Conservation (phyloP, 2,113 vertebrate genomes). For the Antechinus flavipes region DNA sequence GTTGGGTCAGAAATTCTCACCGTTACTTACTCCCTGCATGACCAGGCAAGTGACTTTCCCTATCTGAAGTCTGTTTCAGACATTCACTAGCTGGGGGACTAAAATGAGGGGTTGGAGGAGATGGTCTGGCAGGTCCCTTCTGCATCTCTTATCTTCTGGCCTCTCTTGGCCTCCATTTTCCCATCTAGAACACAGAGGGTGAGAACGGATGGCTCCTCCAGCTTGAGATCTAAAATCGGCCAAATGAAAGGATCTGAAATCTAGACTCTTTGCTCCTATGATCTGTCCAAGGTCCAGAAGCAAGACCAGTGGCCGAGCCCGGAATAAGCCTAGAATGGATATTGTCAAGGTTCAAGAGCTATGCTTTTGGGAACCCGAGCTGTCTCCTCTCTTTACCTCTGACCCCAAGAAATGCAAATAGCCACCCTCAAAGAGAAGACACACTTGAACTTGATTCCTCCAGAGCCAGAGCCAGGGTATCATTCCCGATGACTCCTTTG, state of each 20-base stretch:
- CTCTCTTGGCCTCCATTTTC: not conserved
- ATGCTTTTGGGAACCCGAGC: too few relatives aligned
- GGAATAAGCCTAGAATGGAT: not conserved
- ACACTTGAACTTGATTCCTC: not conserved
- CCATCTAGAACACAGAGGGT: not conserved
- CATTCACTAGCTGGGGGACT: not conserved
- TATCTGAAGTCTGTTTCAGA: not conserved
- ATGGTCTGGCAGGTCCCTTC: not conserved
- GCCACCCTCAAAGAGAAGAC: not conserved
- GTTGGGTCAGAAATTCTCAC: not conserved
- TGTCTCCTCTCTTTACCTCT: not conserved
- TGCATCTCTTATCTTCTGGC: not conserved
- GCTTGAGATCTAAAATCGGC: not conserved
- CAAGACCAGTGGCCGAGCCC: not conserved
- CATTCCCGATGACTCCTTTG: not conserved
- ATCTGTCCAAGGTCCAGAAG: conserved; percentile 38
- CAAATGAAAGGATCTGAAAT: not conserved
- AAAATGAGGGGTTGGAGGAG: not conserved
- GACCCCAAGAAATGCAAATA: not conserved
- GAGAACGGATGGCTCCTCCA: not conserved
- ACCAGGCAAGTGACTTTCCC: not conserved
- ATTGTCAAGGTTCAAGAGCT: not conserved
- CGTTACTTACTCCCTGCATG: not conserved
- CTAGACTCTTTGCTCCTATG: not conserved
- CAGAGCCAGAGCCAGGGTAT: not conserved